phyloP scores from a whole-genome alignment of 2,113 vertebrate species.

The Phrynosoma platyrhinos region DNA sequence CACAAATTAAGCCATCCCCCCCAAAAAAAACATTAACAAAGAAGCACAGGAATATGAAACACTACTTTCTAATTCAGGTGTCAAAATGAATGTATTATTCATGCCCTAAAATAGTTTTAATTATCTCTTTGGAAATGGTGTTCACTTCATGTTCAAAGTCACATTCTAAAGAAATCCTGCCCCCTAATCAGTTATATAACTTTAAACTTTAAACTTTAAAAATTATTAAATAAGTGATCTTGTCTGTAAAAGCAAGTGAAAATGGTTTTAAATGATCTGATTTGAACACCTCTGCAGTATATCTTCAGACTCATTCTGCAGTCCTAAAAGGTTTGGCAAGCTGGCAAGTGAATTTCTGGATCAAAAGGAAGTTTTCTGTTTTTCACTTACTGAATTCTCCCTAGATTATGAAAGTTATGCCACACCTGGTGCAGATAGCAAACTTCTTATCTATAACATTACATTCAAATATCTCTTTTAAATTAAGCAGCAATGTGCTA shows the following conservation, averaged over 20 bases:
- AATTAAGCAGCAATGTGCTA: neutral
- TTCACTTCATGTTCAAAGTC: constrained; percentile 64
- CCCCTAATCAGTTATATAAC: constrained; percentile 52
- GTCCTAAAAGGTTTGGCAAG: constrained; percentile 14
- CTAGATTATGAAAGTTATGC: constrained; percentile 23
- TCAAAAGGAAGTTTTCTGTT: neutral
- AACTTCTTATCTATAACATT: neutral
- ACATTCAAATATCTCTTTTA: neutral
- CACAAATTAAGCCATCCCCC: neutral
- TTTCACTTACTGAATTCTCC: constrained; percentile 10
- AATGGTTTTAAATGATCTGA: neutral
- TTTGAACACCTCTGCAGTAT: constrained; percentile 40
- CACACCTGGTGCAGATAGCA: neutral
- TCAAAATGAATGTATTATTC: constrained; percentile 54
- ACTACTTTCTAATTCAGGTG: constrained; percentile 52
- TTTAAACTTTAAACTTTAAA: too few species aligned
- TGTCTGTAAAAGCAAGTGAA: neutral
- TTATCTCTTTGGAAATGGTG: constrained; percentile 64
- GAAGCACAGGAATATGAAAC: constrained; percentile 37
- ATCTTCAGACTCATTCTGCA: constrained; percentile 17
- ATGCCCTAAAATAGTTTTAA: constrained; percentile 52
- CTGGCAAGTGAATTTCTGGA: constrained; percentile 34
- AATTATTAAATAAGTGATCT: constrained; percentile 33
- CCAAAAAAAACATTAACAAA: neutral
- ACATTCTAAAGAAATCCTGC: constrained; percentile 54